These are phyloP conservation scores for Byasa hedistus DNA, from an alignment of 2,888 invertebrate species.

Conservation along the genomic window DNA sequence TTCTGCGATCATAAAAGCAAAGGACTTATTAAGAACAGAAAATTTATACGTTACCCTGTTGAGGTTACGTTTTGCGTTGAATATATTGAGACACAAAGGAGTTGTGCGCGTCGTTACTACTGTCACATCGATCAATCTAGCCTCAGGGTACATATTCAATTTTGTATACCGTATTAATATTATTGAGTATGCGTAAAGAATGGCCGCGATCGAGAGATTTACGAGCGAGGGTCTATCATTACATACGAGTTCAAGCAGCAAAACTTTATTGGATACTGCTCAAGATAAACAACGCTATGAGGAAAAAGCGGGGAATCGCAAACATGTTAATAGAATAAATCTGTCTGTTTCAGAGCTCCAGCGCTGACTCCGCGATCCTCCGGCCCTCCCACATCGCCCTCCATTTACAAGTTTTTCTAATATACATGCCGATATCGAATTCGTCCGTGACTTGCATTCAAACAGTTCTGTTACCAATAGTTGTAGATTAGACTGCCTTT, in stretches of 20 bases:
- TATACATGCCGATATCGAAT: conserved; percentile 62
- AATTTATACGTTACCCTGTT: conserved; percentile 25
- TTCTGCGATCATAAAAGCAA: conserved; percentile 29
- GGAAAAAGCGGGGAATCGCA: conserved; percentile 41
- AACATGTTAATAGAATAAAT: conserved; percentile 55
- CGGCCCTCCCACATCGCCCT: conserved; percentile 41
- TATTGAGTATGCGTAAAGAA: conserved; percentile 22
- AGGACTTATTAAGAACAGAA: conserved; percentile 32
- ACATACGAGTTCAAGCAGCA: conserved; percentile 35
- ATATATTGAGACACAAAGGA: conserved; percentile 25
- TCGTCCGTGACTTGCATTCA: conserved; percentile 69
- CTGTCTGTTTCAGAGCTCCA: conserved; percentile 55
- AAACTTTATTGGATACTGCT: conserved; percentile 38
- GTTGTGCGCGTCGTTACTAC: conserved; percentile 7
- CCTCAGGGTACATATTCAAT: conserved; percentile 17
- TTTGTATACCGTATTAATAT: conserved; percentile 23
- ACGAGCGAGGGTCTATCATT: conserved; percentile 33
- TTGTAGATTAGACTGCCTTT: conserved; percentile 43
- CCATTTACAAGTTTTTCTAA: conserved; percentile 70
- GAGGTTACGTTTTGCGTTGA: conserved; percentile 18
- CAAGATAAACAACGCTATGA: conserved; percentile 42
- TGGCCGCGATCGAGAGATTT: conserved; percentile 25
- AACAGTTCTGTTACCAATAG: conserved; percentile 49
- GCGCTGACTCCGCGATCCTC: conserved; percentile 39
- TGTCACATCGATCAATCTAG: conserved; percentile 12